A percentile compares a stretch with the other conserved stretches of the same genome.
Evolutionary conservation across 2,888 invertebrate genomes (phyloP).

Genomic region (Beris chalybata): DNA sequence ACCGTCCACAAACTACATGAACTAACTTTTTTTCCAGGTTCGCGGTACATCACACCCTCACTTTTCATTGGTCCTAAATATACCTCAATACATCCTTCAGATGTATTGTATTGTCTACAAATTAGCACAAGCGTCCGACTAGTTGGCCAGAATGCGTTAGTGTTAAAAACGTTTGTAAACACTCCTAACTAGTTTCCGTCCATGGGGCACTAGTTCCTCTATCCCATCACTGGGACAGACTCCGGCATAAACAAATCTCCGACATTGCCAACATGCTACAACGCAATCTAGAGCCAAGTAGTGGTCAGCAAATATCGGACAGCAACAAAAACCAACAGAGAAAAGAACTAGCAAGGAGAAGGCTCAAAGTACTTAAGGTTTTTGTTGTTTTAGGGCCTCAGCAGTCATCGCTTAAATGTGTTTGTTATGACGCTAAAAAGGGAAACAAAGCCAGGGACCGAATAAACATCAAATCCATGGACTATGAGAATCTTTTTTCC

Average conservation of each 20-base stretch:
- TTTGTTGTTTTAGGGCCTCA: constrained; percentile 15
- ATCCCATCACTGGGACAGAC: neutral
- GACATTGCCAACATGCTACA: neutral
- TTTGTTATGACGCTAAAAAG: constrained; percentile 19
- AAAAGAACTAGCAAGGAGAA: neutral
- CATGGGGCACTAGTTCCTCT: constrained; percentile 1
- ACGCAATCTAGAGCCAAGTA: neutral
- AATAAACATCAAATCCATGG: constrained; percentile 8
- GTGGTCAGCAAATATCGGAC: constrained; percentile 1
- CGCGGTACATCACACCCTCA: no score
- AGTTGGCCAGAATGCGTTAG: neutral
- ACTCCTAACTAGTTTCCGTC: constrained; percentile 13
- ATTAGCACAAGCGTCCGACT: constrained; percentile 18
- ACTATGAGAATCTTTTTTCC: neutral
- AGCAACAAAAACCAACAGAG: neutral
- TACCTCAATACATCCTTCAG: constrained; percentile 9
- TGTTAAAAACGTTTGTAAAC: constrained; percentile 21
- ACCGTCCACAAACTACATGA: no score
- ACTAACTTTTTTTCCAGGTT: no score
- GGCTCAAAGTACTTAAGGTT: constrained; percentile 9
- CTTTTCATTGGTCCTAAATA: neutral
- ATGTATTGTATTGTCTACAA: constrained; percentile 1
- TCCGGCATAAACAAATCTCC: neutral
- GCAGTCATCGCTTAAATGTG: constrained; percentile 8
- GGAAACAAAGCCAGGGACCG: constrained; percentile 7